Evolutionary conservation across 2,797 vertebrate genomes (phyloP), one percentile per base, ranked within the genome.

Genomic region (Astyanax mexicanus): DNA sequence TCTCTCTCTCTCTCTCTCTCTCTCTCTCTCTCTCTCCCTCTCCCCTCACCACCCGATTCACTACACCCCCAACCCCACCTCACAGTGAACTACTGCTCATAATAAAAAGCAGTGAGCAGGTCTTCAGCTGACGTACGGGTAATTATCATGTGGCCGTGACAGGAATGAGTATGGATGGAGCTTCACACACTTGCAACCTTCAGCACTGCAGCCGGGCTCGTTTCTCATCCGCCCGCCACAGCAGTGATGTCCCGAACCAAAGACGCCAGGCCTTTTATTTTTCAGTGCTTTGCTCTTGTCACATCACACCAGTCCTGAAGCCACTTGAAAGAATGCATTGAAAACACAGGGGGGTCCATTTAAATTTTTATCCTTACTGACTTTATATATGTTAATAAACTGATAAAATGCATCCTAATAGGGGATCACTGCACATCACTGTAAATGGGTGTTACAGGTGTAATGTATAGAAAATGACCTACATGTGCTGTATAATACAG

Each of bases 141-240:
- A 93, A 94, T 96, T 94, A 94, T 91, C 87, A 88, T 91, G 85
- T 84, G 87, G 80, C 89, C 91, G 91, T 94, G 93, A 94, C 90
- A 91, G 91, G 92, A 95, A 94, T 93, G 88, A 54, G 64, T 65
- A 58, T 12, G 51, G 74, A 65, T 77, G 58, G 51, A 69, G 52
- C 12, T 55, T 61, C 7, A 1, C 23, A n/a, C 0, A 2, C 13
- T 19, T 40, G 21, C 57, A 3, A 1, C 47, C 49, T 62, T 45
- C 27, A 29, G 17, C 27, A 45, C 47, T n/a, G n/a, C n/a, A 47
- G 27, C 45, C 37, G 45, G 42, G 40, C 45, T 66, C 54, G 29
- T 3, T 52, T 69, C 27, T 40, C 19, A 44, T 23, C 10, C n/a
- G 4, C 37, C 38, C 37, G 17, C 58, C 37, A 40, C 9, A 38